phyloP scores from a whole-genome alignment of 2,888 invertebrate genomes.

The Catotricha subobsoleta region DNA sequence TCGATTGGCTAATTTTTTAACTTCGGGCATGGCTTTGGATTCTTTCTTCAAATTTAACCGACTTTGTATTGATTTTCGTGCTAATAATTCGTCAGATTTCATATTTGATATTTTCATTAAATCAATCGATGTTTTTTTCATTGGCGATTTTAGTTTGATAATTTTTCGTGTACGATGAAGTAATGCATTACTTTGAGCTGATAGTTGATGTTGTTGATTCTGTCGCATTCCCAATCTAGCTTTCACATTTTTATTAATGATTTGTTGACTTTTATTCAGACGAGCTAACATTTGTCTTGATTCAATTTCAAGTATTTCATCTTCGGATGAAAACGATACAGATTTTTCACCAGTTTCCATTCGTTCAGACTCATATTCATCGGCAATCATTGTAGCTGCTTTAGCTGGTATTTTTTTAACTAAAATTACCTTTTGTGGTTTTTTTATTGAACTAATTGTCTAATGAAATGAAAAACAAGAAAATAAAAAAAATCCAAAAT shows the following conservation, averaged over 20 bases:
- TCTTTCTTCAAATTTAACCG: constrained; percentile 16
- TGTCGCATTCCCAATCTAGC: constrained; percentile 19
- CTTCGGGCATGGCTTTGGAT: background rate
- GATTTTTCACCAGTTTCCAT: constrained; percentile 20
- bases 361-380: constrained; percentile 14
- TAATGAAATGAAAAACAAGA: background rate
- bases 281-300: constrained; percentile 14
- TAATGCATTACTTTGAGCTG: constrained; percentile 12
- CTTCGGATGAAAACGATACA: constrained; percentile 28
- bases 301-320: constrained; percentile 28
- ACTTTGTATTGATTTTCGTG: constrained; percentile 21
- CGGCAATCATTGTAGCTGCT: constrained; percentile 16
- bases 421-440: constrained; percentile 24
- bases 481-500: background rate
- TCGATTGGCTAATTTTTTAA: constrained; percentile 15
- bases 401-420: constrained; percentile 28
- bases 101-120: constrained; percentile 16
- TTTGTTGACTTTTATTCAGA: constrained; percentile 8
- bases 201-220: constrained; percentile 9
- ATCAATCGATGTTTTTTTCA: constrained; percentile 15
- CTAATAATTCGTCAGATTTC: constrained; percentile 24
- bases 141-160: constrained; percentile 19
- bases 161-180: constrained; percentile 22
- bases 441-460: constrained; percentile 12
- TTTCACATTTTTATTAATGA: constrained; percentile 14